Conservation (phyloP, 2,113 vertebrate species). For the Ranitomeya variabilis region DNA sequence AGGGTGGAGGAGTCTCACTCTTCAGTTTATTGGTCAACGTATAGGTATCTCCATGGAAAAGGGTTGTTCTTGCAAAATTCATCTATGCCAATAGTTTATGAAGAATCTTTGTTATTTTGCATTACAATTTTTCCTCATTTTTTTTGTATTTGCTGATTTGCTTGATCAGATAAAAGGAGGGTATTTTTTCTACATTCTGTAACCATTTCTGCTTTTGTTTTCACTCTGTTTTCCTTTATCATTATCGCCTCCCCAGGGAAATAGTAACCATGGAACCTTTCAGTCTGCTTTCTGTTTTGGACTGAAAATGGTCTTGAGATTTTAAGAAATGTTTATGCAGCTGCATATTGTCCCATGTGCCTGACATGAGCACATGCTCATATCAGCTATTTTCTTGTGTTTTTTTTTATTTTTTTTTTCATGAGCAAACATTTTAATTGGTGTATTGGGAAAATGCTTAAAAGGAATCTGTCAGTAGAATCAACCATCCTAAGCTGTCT, state of each 20-base stretch:
- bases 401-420: neutral
- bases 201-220: slow-evolving; percentile 44
- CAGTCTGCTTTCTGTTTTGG: slow-evolving; percentile 26
- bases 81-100: too few species aligned
- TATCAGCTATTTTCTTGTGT: neutral
- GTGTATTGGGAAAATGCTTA: too few species aligned
- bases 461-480: too few species aligned
- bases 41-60: too few species aligned
- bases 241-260: neutral
- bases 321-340: slow-evolving; percentile 34
- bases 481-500: too few species aligned
- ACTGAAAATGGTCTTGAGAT: neutral
- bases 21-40: too few species aligned
- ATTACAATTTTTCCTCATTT: too few species aligned
- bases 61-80: too few species aligned
- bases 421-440: neutral
- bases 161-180: too few species aligned
- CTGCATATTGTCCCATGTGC: slow-evolving; percentile 29
- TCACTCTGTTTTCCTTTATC: neutral
- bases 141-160: too few species aligned
- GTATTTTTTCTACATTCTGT: neutral
- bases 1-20: too few species aligned
- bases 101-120: too few species aligned
- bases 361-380: neutral
- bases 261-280: slow-evolving; percentile 7